phyloP scores from a whole-genome alignment of 2,888 invertebrate species.

The Trachelus troglodyta region DNA sequence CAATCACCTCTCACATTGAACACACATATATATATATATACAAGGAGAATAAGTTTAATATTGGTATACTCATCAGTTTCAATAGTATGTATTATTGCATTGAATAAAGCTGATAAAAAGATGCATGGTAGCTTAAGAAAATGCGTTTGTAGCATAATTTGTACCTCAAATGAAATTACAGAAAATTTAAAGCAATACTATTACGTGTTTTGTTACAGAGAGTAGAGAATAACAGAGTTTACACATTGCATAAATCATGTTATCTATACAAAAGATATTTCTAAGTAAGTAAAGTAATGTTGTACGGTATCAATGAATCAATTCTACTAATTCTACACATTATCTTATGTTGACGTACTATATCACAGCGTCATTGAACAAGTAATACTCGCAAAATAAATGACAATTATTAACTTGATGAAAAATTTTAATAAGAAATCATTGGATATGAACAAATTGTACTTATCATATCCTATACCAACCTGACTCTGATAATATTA shows the following conservation, averaged over 20 bases:
- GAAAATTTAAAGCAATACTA: neutral
- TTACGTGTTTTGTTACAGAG: neutral
- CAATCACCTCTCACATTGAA: neutral
- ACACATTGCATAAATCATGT: too few relatives aligned
- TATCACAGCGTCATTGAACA: neutral
- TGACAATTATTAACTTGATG: neutral
- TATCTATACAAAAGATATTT: neutral
- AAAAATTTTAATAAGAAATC: neutral
- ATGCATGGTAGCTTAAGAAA: neutral
- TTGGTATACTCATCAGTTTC: neutral
- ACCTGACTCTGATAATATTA: neutral
- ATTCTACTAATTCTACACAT: neutral
- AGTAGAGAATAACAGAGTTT: neutral
- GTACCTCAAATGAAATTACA: neutral
- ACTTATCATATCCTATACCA: neutral
- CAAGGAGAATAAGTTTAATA: neutral
- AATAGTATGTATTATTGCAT: neutral
- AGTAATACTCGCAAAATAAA: neutral
- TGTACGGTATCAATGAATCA: neutral
- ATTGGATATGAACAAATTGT: neutral
- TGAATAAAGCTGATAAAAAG: neutral
- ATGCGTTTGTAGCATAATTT: neutral
- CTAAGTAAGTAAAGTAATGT: neutral
- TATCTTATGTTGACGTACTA: neutral
- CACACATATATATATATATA: neutral